phyloP scores from a whole-genome alignment of 2,888 invertebrate genomes.

The Xestia sexstrigata region DNA sequence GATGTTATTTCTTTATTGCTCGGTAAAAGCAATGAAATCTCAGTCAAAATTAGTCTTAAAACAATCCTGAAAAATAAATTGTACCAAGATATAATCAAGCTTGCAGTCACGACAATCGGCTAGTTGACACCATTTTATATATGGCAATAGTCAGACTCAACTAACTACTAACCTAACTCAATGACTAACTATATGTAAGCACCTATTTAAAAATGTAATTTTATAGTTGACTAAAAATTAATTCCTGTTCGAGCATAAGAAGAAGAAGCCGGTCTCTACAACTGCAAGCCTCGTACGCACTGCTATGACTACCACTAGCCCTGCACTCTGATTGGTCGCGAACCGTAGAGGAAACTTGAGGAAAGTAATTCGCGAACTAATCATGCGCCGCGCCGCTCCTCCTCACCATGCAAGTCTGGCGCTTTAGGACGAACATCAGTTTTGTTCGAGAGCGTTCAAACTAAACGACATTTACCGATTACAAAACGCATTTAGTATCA shows the following conservation, averaged over 20 bases:
- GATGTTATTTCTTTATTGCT: constrained; percentile 12
- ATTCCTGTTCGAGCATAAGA: background rate
- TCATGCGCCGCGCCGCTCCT: too few relatives aligned
- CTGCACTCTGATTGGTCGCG: background rate
- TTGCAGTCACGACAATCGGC: background rate
- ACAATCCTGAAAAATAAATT: background rate
- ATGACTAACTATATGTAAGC: background rate
- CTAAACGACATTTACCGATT: background rate
- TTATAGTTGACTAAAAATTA: background rate
- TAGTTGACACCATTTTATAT: background rate
- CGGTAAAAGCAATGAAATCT: background rate
- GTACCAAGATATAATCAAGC: background rate
- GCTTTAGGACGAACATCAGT: background rate
- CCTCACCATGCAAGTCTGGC: background rate
- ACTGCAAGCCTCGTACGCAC: background rate
- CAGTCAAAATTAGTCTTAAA: background rate
- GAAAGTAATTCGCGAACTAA: too few relatives aligned
- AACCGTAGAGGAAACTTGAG: background rate
- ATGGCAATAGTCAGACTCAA: background rate
- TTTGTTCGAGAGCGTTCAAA: background rate
- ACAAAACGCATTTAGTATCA: background rate
- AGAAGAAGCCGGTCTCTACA: background rate
- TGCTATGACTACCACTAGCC: background rate
- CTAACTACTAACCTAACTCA: background rate
- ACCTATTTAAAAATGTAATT: background rate